These are phyloP conservation scores for Verasper variegatus DNA, from an alignment of 2,113 vertebrate species.

Conservation along the genomic window DNA sequence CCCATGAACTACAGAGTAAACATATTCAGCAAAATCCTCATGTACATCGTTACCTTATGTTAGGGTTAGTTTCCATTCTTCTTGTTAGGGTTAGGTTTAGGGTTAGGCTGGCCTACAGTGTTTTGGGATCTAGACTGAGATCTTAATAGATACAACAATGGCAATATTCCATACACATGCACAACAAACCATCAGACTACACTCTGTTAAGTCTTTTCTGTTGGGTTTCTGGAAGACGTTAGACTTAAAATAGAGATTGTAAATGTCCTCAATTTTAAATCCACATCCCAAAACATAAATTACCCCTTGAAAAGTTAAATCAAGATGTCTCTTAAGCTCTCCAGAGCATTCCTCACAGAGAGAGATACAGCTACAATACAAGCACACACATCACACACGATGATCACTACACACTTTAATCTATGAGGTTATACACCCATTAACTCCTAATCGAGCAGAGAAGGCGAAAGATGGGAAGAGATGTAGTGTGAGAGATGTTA, in stretches of 20 bases:
- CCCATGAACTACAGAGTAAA: background rate
- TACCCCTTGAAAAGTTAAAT: background rate
- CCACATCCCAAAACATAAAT: background rate
- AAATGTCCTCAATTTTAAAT: background rate
- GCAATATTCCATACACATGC: background rate
- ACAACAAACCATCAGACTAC: background rate
- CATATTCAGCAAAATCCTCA: background rate
- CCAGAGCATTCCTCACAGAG: background rate
- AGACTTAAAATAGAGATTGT: background rate
- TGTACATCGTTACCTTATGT: too few species aligned
- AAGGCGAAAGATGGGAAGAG: background rate
- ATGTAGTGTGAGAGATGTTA: background rate
- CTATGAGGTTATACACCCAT: slow-evolving; percentile 12
- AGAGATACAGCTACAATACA: background rate
- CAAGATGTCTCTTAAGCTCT: too few species aligned
- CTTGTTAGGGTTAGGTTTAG: too few species aligned
- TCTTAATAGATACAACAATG: background rate
- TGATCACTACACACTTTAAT: background rate
- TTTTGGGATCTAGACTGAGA: background rate
- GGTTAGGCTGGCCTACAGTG: background rate
- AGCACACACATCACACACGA: background rate
- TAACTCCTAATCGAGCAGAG: slow-evolving; percentile 8
- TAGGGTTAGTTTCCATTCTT: too few species aligned
- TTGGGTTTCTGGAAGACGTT: background rate
- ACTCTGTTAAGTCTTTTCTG: background rate